Evolutionary conservation across 2,113 vertebrate species (phyloP).

Genomic region (Cebus imitator): DNA sequence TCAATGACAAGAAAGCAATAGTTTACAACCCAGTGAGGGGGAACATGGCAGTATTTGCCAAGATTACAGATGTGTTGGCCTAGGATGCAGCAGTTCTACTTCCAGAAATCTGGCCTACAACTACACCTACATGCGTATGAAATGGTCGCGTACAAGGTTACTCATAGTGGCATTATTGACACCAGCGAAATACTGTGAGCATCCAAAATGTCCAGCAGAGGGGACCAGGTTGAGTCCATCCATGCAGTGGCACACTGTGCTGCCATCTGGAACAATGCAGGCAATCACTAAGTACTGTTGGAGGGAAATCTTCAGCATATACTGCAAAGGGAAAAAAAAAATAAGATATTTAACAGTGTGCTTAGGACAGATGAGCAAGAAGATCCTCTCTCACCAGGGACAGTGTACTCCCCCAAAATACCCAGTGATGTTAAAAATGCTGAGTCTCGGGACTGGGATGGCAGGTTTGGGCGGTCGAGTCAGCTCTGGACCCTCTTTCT

Average conservation of each 20-base stretch:
- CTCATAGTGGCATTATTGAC: background rate
- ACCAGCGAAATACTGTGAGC: background rate
- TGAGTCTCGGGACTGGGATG: background rate
- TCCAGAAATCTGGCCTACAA: background rate
- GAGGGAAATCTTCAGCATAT: background rate
- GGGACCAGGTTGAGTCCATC: background rate
- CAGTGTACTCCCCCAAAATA: background rate
- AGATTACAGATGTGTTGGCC: background rate
- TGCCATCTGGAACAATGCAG: background rate
- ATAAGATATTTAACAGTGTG: background rate
- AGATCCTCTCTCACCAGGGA: background rate
- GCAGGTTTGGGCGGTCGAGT: accelerated
- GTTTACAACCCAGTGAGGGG: background rate
- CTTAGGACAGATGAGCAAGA: background rate
- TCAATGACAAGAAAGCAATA: background rate
- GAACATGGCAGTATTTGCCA: background rate
- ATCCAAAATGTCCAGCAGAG: background rate
- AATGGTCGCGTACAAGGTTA: background rate
- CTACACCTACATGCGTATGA: background rate
- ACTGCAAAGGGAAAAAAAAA: background rate
- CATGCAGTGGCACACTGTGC: too few relatives aligned
- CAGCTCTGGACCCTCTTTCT: background rate
- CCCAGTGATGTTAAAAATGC: background rate
- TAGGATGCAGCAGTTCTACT: background rate
- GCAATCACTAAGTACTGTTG: background rate